Base-by-base conservation (phyloP, 2,888 invertebrate species). In the Tachystola acroxantha region DNA sequence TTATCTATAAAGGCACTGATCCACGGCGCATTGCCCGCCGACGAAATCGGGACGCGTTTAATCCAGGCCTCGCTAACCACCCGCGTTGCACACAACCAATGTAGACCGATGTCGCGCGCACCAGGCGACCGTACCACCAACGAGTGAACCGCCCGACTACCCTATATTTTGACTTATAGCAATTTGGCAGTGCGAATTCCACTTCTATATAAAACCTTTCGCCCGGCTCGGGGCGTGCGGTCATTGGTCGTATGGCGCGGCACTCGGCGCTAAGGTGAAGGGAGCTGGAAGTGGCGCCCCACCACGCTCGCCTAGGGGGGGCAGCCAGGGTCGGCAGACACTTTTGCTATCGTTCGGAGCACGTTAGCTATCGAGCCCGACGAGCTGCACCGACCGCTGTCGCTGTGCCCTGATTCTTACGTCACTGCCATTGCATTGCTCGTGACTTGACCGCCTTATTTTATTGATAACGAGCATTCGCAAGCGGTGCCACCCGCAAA, bases 171-270 rank as follows among this genome's bases (percentile, higher is more conserved):
- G 84, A 88, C 79, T 88, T 85, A 80, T 88, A 88, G 87, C 87
- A 80, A 81, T 82, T 87, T 82, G 79, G 79, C 84, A 76, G 79
- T 84, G 87, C 88, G 76, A 88, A 88, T 85, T 87, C 87, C 76
- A 87, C 86, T 86, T 81, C 86, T 89, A 88, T 89, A 89, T 89
- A 89, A 89, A 89, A 89, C 89, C 89, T 89, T 89, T 89, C 86
- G 88, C 88, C n/a, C 86, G 82, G 84, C 72, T 78, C 70, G 73
- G 72, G 68, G 76, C 77, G 74, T 66, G 64, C 78, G 76, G 73
- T 72, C 73, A 87, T 87, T 87, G 87, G 88, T 76, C 58, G 79
- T 53, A 47, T 52, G 53, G 56, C 60, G 45, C 70, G 72, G 45
- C 69, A 72, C 70, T 74, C 67, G 66, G 71, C 72, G 60, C 76